phyloP scores from a whole-genome alignment of 2,888 invertebrate species.

The Zhengitettix transpicula region DNA sequence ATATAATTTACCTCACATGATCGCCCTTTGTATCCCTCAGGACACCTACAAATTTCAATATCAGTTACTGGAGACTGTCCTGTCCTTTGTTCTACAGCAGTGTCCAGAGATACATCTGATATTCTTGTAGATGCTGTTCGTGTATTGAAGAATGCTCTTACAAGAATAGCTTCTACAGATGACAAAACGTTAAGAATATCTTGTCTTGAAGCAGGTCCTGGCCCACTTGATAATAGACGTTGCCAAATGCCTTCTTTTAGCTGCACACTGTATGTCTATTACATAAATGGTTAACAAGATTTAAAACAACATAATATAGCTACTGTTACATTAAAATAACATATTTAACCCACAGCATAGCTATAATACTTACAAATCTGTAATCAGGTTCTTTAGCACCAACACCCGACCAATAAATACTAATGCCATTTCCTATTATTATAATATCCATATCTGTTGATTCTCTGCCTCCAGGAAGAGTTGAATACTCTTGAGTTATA shows the following conservation, averaged over 20 bases:
- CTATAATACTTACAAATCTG: conserved; percentile 35
- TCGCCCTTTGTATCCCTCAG: conserved; percentile 60
- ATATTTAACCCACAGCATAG: not conserved
- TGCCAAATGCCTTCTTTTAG: conserved; percentile 50
- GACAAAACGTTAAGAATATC: conserved; percentile 75
- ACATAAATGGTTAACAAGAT: conserved; percentile 7
- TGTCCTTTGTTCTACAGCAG: conserved; percentile 50
- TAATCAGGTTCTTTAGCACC: conserved; percentile 34
- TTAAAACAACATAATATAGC: not conserved
- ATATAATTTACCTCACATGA: conserved; percentile 51
- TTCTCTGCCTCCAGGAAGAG: conserved; percentile 30
- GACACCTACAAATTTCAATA: conserved; percentile 79
- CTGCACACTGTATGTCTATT: conserved; percentile 43
- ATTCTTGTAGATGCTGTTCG: conserved; percentile 49
- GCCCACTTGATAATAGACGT: conserved; percentile 33
- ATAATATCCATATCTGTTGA: conserved; percentile 65
- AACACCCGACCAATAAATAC: conserved; percentile 59
- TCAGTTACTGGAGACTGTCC: conserved; percentile 46
- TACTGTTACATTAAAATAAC: not conserved
- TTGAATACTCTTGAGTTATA: conserved; percentile 53
- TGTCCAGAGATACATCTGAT: conserved; percentile 74
- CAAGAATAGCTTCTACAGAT: conserved; percentile 63
- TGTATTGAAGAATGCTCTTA: conserved; percentile 59
- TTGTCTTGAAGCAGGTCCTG: conserved; percentile 47
- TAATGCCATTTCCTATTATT: conserved; percentile 58